Conservation (phyloP, 2,113 vertebrate species). For the Gymnorhina tibicen region DNA sequence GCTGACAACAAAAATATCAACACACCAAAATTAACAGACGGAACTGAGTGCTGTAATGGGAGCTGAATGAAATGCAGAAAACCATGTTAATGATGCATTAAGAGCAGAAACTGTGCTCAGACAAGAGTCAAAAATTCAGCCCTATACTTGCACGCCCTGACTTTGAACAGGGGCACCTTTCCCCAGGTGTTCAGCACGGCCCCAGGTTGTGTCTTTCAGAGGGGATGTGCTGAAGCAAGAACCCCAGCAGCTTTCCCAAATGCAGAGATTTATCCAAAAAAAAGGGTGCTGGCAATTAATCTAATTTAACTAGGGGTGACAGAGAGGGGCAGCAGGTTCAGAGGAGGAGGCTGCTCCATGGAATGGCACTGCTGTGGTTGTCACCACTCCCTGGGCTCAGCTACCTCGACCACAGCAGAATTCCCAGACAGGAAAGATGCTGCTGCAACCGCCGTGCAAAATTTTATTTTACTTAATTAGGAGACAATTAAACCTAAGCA, state of each 20-base stretch:
- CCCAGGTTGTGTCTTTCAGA: fast-evolving
- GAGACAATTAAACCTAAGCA: slow-evolving; percentile 13
- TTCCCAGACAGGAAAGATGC: not conserved
- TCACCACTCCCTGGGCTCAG: not conserved
- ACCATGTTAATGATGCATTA: slow-evolving; percentile 8
- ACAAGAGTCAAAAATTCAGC: not conserved
- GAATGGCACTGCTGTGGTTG: fast-evolving
- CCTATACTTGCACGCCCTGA: fast-evolving
- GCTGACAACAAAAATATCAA: slow-evolving; percentile 75
- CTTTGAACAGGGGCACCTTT: not conserved
- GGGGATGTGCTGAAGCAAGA: fast-evolving
- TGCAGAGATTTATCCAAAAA: fast-evolving
- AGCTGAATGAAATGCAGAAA: slow-evolving; percentile 29
- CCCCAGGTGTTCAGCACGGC: fast-evolving
- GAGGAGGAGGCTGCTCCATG: not conserved
- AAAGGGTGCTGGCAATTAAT: not conserved
- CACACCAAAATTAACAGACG: slow-evolving; percentile 62
- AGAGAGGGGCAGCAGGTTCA: not conserved
- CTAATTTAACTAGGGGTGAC: not conserved
- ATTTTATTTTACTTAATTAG: not conserved
- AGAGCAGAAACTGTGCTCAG: not conserved
- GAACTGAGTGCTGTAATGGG: slow-evolving; percentile 28
- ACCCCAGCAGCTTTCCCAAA: not conserved
- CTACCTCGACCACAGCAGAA: not conserved
- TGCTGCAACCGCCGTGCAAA: not conserved